Base-by-base conservation (phyloP, 1,140 invertebrate genomes). In the Drosophila tristis region DNA sequence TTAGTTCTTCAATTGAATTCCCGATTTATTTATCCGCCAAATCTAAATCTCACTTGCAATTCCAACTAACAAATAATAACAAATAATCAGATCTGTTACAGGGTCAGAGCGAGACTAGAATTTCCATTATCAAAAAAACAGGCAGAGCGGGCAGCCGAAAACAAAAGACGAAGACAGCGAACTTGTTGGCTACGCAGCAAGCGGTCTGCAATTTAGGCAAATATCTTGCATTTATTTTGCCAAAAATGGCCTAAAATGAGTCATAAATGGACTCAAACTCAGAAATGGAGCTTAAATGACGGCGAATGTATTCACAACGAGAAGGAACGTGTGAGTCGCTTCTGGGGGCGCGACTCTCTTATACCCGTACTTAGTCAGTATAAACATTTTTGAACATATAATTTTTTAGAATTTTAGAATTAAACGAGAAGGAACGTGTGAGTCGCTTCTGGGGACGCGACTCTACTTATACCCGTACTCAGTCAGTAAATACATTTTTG, bases 111-210 rank as follows among this genome's bases (percentile, higher is more conserved):
- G 25, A 44, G 55, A 84, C 59, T 79, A 89, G 84, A 77, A 87
- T 87, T 89, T 87, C 82, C 84, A 73, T 79, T 81, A 77, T 57
- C 44, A 63, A 54, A 82, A 78, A 57, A 63, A 48, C 72, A 54
- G n/a, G 48, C 31, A 39, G 50, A 47, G 59, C 47, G 54, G 64
- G 20, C 35, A 45, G 45, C 48, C 60, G 76, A 65, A 66, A 63
- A 87, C 75, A 82, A 90, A 90, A 90, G 82, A 84, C 87, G 82
- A 66, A 80, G 77, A 61, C 73, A 90, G 57, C 81, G 87, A 90
- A 90, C 86, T 90, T 74, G 86, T 70, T 35, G 48, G 44, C 49
- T 48, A 49, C n/a, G 9, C 26, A n/a, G 42, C 47, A 48, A 61
- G 60, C 45, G 39, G 48, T 45, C 60, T 44, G 54, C 81, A 72